Evolutionary conservation across 2,113 vertebrate genomes (phyloP).

Genomic region (Tenebrosternarchus preto): DNA sequence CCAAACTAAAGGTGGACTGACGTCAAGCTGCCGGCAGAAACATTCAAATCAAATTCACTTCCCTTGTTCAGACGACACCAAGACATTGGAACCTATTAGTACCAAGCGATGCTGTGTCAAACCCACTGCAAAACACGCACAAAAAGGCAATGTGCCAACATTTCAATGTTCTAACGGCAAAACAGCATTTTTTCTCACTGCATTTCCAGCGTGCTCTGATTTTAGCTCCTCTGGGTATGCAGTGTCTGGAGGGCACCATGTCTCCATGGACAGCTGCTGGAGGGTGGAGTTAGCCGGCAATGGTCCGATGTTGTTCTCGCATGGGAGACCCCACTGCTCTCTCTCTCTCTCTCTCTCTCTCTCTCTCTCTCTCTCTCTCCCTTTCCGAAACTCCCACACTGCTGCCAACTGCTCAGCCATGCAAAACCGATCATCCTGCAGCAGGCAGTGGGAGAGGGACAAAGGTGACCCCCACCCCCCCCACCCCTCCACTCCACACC

Average conservation of each 20-base stretch:
- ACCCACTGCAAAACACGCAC: too few relatives aligned
- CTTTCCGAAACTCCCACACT: constrained; percentile 27
- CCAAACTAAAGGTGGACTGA: neutral
- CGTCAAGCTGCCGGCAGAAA: too few relatives aligned
- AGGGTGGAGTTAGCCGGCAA: constrained; percentile 18
- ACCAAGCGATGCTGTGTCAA: too few relatives aligned
- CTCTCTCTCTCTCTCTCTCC: constrained; percentile 1
- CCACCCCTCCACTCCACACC: constrained; percentile 41
- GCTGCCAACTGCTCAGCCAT: constrained; percentile 39
- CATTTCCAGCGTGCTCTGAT: neutral
- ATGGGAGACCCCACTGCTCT: constrained; percentile 26
- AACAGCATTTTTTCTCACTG: neutral
- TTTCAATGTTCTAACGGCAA: too few relatives aligned
- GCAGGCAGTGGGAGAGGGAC: constrained; percentile 40
- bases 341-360: constrained; percentile 4
- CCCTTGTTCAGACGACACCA: too few relatives aligned
- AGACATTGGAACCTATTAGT: too few relatives aligned
- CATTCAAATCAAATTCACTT: too few relatives aligned
- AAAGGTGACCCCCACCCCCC: constrained; percentile 42
- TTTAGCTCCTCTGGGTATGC: neutral
- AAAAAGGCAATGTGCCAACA: too few relatives aligned
- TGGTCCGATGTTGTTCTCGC: constrained; percentile 23
- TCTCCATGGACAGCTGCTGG: constrained; percentile 6
- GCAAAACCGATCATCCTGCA: constrained; percentile 50
- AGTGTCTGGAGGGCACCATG: constrained; percentile 1